Conservation (phyloP, 2,888 invertebrate genomes). For the Brachypterus glaber region DNA sequence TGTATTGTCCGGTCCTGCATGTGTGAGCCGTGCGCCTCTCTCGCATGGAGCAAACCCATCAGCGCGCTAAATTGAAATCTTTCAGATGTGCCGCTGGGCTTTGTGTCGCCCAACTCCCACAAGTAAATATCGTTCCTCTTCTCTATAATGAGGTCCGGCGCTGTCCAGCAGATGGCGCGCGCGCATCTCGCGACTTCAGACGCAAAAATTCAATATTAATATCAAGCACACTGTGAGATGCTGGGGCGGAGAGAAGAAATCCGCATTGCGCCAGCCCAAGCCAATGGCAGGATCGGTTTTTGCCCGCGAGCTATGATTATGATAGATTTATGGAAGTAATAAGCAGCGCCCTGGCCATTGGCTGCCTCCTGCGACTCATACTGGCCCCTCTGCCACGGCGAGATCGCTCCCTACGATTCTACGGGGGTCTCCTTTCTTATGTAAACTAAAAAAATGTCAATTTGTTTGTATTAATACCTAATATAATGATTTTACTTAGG, state of each 20-base stretch:
- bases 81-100: conserved; percentile 34
- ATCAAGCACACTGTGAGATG: conserved; percentile 43
- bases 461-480: too few relatives aligned
- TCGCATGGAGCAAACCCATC: too few relatives aligned
- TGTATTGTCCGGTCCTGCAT: too few relatives aligned
- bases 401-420: too few relatives aligned
- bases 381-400: too few relatives aligned
- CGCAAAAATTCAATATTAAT: conserved; percentile 76
- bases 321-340: conserved; percentile 73
- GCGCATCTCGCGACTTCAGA: conserved; percentile 41
- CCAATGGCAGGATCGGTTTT: conserved; percentile 29
- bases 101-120: conserved; percentile 25
- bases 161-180: conserved; percentile 35
- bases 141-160: conserved; percentile 36
- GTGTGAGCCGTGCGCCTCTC: too few relatives aligned
- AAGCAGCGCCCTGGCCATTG: conserved; percentile 59
- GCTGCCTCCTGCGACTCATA: too few relatives aligned
- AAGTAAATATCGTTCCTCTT: conserved; percentile 38
- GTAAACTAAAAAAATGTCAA: too few relatives aligned
- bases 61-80: conserved; percentile 41
- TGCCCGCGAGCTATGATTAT: conserved; percentile 39
- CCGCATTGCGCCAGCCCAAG: conserved; percentile 36
- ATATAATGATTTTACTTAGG: too few relatives aligned
- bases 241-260: conserved; percentile 33
- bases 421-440: too few relatives aligned